Conservation (phyloP, 2,113 vertebrate genomes). For the Micromys minutus region DNA sequence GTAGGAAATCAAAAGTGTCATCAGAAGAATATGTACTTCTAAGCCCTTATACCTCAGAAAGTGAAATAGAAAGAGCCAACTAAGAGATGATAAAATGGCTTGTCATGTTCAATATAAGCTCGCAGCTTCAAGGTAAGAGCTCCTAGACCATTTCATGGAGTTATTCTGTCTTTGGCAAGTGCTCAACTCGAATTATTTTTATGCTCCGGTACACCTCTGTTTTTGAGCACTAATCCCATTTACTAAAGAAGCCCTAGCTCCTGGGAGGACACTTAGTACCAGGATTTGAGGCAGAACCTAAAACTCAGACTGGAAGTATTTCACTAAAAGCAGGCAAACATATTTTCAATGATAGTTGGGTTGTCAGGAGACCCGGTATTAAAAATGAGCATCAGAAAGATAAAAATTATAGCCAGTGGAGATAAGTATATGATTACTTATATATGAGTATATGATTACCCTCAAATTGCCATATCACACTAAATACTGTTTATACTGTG, state of each 20-base stretch:
- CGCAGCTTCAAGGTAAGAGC: neutral
- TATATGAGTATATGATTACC: neutral
- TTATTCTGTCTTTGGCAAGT: neutral
- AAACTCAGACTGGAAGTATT: neutral
- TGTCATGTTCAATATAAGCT: neutral
- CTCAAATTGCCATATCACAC: neutral
- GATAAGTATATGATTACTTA: neutral
- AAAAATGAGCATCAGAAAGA: neutral
- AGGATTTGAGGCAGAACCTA: neutral
- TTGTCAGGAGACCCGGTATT: neutral
- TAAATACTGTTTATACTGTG: neutral
- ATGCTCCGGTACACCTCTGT: neutral
- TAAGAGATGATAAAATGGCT: neutral
- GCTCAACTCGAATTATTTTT: neutral
- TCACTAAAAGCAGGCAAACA: conserved; percentile 47
- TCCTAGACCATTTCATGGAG: neutral
- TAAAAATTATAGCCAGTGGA: neutral
- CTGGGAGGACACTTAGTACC: neutral
- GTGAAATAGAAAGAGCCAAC: neutral
- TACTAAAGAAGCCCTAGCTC: neutral
- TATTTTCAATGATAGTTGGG: neutral
- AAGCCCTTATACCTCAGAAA: neutral
- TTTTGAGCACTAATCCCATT: neutral
- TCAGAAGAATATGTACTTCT: neutral
- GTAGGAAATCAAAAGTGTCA: neutral